Evolutionary conservation across 2,113 vertebrate genomes (phyloP).

Genomic region (Anolis sagrei): DNA sequence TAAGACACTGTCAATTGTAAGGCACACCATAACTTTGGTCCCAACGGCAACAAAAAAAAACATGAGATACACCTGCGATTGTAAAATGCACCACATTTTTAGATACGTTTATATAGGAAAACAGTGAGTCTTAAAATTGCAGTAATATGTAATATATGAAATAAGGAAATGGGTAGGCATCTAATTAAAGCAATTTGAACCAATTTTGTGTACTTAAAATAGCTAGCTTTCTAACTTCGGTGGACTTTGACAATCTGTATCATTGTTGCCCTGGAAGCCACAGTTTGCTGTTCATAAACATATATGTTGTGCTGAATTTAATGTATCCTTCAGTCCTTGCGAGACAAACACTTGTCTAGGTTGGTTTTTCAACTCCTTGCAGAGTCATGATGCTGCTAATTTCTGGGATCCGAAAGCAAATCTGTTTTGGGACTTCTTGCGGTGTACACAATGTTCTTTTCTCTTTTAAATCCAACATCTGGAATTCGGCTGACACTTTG

Average conservation of each 20-base stretch:
- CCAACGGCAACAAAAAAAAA: too few relatives aligned
- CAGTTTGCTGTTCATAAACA: not conserved
- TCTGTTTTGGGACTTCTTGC: not conserved
- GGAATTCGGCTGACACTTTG: not conserved
- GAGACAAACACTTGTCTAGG: not conserved
- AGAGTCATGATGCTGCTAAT: not conserved
- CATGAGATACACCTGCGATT: too few relatives aligned
- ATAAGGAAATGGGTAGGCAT: too few relatives aligned
- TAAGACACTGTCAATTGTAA: too few relatives aligned
- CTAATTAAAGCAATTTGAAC: not conserved
- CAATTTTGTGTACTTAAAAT: not conserved
- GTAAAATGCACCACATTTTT: too few relatives aligned
- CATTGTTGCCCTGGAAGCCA: not conserved
- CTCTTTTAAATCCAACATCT: not conserved
- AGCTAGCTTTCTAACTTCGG: too few relatives aligned
- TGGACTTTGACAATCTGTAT: not conserved
- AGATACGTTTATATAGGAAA: too few relatives aligned
- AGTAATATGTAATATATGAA: not conserved
- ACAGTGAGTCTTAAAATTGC: too few relatives aligned
- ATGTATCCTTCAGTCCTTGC: not conserved
- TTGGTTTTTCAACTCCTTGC: not conserved
- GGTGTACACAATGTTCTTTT: constrained; percentile 10
- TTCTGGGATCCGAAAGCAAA: not conserved
- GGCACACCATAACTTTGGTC: too few relatives aligned
- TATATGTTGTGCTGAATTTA: not conserved